Evolutionary conservation across 1,140 invertebrate genomes (phyloP).

Genomic region (Nasonia giraulti): DNA sequence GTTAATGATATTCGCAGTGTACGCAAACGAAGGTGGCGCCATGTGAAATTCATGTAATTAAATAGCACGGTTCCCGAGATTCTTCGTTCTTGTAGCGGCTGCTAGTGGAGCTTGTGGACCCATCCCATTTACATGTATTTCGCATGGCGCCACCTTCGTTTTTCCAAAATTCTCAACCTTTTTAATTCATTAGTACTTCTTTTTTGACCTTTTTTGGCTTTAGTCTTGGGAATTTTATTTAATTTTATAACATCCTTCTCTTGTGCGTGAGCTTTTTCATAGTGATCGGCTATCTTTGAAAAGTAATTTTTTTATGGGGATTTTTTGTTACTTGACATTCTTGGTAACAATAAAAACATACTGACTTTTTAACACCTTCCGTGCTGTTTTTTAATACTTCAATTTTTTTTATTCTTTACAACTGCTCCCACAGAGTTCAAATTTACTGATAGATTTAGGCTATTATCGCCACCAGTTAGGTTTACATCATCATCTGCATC

Average conservation of each 20-base stretch:
- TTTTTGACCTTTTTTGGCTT: background rate
- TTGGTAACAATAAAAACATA: background rate
- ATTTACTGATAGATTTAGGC: background rate
- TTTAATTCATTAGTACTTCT: background rate
- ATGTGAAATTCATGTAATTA: no score
- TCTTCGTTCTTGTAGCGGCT: no score
- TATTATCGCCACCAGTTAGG: background rate
- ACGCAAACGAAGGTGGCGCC: no score
- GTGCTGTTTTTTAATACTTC: background rate
- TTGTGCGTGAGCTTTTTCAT: background rate
- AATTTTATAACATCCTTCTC: background rate
- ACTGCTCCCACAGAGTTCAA: background rate
- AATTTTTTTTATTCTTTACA: background rate
- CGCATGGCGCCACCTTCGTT: no score
- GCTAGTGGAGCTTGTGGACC: no score
- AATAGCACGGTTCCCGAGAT: no score
- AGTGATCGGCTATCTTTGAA: background rate
- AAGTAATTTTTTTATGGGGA: background rate
- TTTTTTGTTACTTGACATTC: background rate
- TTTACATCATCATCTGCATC: background rate
- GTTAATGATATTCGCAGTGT: no score
- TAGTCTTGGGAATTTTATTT: background rate
- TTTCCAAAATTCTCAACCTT: background rate
- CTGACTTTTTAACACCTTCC: background rate
- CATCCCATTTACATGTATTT: no score